A percentile compares a stretch with the other conserved stretches of the same genome.
These are phyloP conservation scores for Charina bottae DNA, from an alignment of 2,113 vertebrate genomes.

Conservation along the genomic window DNA sequence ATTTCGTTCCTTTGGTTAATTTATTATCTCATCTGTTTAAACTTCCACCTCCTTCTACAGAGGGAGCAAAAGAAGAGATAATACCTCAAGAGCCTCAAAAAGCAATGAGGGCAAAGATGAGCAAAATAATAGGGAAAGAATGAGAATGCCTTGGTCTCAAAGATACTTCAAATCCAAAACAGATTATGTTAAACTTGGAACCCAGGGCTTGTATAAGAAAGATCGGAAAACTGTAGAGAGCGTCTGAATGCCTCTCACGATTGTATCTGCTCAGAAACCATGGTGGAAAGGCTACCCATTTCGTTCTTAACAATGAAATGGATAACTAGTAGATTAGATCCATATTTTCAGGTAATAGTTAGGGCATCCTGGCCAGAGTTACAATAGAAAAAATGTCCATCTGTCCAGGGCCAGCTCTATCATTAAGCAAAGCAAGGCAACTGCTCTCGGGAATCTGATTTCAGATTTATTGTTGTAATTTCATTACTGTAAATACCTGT, in stretches of 20 bases:
- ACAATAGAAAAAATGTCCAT: neutral
- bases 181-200: conserved; percentile 15
- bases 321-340: neutral
- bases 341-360: neutral
- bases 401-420: neutral
- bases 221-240: neutral
- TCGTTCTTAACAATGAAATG: neutral
- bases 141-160: neutral
- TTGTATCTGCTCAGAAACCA: neutral
- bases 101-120: accelerated
- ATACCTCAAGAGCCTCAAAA: neutral
- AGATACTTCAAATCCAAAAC: neutral
- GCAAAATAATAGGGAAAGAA: neutral
- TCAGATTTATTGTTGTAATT: neutral
- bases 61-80: conserved; percentile 7
- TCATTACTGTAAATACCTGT: neutral
- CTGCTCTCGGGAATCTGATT: neutral
- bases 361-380: neutral
- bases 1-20: conserved; percentile 61
- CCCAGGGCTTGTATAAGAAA: neutral
- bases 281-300: neutral
- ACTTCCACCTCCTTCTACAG: conserved; percentile 18
- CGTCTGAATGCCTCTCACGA: neutral
- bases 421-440: neutral
- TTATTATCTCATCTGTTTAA: conserved; percentile 61